Base-by-base conservation (phyloP, 2,113 vertebrate species). In the Caranx ignobilis region DNA sequence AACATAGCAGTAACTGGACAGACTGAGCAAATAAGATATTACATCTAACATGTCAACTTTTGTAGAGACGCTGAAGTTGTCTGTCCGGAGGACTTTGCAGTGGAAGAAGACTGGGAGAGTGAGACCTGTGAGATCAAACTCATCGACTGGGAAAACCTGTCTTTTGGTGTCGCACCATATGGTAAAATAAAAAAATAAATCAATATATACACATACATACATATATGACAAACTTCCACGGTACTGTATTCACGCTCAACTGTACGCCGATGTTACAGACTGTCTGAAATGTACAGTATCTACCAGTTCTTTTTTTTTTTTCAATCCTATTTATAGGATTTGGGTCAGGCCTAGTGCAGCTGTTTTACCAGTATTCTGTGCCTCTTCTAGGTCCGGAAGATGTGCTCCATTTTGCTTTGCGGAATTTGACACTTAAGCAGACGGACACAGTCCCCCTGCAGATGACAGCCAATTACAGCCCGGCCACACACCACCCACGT, bases 81-180 rank as follows among this genome's bases (percentile, higher is more conserved):
- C 12, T 15, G 0, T 21, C 10, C 4, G 0, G 41, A 39, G 48
- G 39, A 21, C 11, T 0, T 9, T n/a, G 11, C 31, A 32, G 82
- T 77, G 41, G 41, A 85, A 9, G 94, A 95, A 35, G 89, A 95
- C 91, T 95, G 95, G 95, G 94, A 93, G 57, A 64, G 64, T 19
- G 94, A 95, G 68, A 74, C 92, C 50, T 78, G 82, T 52, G 90
- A 93, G 11, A 71, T 79, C 47, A 34, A 11, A 0, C 0, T 35
- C 45, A 41, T 13, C 26, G 67, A 75, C 65, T 80, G 81, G 85
- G 64, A 81, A 39, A 55, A 82, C 2, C 34, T 71, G 41, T 39
- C 9, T 47, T 83, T 80, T 70, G 81, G 71, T 16, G 1, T 18
- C 37, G 0, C 0, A 4, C 74, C 89, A 19, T 94, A 92, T 71